phyloP scores from a whole-genome alignment of 1,140 invertebrate species.

The Bombus superbus region DNA sequence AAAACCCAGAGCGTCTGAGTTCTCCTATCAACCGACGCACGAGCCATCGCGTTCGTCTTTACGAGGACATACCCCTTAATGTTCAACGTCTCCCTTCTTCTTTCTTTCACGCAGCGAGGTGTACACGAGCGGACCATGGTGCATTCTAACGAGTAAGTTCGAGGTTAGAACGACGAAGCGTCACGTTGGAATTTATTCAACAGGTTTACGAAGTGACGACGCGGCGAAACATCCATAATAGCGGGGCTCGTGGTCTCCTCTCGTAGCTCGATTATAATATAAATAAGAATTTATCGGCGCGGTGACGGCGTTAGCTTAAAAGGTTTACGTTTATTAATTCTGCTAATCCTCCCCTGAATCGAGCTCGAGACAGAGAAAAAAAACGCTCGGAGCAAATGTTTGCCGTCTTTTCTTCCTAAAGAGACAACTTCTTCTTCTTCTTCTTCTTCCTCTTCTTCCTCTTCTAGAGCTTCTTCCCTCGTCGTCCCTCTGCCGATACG shows the following conservation, averaged over 20 bases:
- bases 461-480: not conserved
- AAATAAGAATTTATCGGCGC: constrained; percentile 79
- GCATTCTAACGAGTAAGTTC: constrained; percentile 64
- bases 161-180: constrained; percentile 58
- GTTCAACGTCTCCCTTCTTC: not conserved
- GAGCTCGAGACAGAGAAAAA: not conserved
- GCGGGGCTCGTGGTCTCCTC: constrained; percentile 60
- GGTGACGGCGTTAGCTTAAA: constrained; percentile 74
- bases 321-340: constrained; percentile 81
- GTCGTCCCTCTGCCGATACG: not conserved
- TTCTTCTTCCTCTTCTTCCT: constrained; percentile 20
- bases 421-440: constrained; percentile 55
- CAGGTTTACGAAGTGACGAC: constrained; percentile 81
- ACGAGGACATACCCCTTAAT: constrained; percentile 28
- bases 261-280: constrained; percentile 76
- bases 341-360: constrained; percentile 72
- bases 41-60: constrained; percentile 16
- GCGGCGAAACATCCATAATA: constrained; percentile 78
- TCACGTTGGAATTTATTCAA: constrained; percentile 75
- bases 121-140: not conserved
- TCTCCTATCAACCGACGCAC: constrained; percentile 4
- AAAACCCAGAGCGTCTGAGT: not conserved
- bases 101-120: not conserved
- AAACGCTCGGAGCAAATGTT: constrained; percentile 19
- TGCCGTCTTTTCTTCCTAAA: constrained; percentile 18